Conservation (phyloP, 64 coral and sea anemone genomes). For the Montipora foliosa region DNA sequence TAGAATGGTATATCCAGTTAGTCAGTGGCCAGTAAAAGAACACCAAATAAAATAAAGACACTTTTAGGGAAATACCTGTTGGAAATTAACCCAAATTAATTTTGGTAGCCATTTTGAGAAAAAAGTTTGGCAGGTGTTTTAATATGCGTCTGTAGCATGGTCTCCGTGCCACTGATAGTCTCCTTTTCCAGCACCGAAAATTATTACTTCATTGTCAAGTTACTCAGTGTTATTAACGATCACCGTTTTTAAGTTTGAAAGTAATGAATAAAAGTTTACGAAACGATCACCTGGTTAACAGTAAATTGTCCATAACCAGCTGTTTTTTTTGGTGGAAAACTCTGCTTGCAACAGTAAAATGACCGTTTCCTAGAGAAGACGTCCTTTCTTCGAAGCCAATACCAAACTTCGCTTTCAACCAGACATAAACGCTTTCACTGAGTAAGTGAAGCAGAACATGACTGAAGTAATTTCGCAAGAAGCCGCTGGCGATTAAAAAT, state of each 20-base stretch:
- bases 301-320: slow-evolving; percentile 6
- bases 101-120: background rate
- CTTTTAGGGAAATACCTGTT: no score
- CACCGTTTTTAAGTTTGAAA: background rate
- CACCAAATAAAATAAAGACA: no score
- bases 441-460: background rate
- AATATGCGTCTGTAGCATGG: background rate
- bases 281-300: slow-evolving; percentile 35
- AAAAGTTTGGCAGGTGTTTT: background rate
- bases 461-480: slow-evolving; percentile 20
- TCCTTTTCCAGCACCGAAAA: background rate
- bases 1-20: background rate
- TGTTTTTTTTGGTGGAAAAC: background rate
- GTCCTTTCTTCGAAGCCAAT: background rate
- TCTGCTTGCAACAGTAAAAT: background rate
- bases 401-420: no score
- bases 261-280: slow-evolving; percentile 3
- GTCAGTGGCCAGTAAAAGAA: background rate
- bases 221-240: background rate
- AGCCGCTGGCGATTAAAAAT: slow-evolving; percentile 29
- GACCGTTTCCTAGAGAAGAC: background rate
- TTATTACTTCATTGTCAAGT: background rate
- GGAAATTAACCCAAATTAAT: no score
- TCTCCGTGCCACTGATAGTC: background rate
- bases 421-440: background rate